Conservation (phyloP, 2,113 vertebrate species). For the Mastomys natalensis region DNA sequence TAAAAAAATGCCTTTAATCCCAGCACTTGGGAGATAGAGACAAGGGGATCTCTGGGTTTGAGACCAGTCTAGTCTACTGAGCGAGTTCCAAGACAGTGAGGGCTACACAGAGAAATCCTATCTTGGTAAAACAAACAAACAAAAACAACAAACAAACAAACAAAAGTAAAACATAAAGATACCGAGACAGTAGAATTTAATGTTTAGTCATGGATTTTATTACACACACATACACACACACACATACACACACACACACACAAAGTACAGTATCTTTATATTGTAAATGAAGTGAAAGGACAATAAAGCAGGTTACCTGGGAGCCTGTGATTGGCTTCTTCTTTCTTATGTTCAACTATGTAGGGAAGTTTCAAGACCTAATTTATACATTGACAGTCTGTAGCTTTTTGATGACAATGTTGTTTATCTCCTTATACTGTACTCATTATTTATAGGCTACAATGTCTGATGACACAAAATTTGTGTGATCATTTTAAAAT, state of each 20-base stretch:
- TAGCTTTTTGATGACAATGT: not conserved
- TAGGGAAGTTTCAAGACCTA: not conserved
- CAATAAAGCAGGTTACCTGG: not conserved
- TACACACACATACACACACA: not conserved
- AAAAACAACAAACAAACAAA: too few species aligned
- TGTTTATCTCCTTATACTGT: not conserved
- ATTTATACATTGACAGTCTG: not conserved
- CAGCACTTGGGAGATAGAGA: not conserved
- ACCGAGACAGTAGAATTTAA: not conserved
- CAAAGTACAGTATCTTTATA: not conserved
- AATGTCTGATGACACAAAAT: not conserved
- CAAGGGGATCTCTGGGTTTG: not conserved
- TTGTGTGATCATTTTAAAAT: not conserved
- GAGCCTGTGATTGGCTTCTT: not conserved
- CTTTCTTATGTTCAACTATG: not conserved
- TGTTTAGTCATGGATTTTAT: not conserved
- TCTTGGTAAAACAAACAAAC: not conserved
- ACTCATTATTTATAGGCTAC: not conserved
- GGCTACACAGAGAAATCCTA: not conserved
- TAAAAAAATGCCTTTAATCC: not conserved
- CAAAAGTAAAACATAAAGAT: not conserved
- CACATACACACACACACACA: not conserved
- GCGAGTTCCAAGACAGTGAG: not conserved
- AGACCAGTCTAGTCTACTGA: not conserved
- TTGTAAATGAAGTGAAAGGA: not conserved